Evolutionary conservation across 2,888 invertebrate species (phyloP), one percentile per base, ranked within the genome.

Genomic region (Phortica okadai): DNA sequence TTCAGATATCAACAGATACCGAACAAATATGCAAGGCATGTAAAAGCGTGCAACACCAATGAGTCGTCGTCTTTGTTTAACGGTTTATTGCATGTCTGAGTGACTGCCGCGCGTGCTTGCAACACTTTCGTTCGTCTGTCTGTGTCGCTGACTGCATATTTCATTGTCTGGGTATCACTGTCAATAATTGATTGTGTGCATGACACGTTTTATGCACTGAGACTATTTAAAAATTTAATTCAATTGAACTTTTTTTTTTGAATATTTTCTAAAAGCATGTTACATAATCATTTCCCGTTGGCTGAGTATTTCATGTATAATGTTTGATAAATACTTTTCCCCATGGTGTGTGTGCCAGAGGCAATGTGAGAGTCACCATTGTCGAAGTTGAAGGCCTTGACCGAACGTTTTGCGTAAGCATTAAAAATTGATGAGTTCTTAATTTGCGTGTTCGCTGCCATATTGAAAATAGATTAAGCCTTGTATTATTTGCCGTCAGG

Each of bases 401-500:
- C 10, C 50, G 10, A 50, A 50, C 50, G 8, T 14, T 50, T 78
- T 79, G 83, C 79, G 84, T 80, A 75, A 83, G 87, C 87, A 86
- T 85, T 84, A 88, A 88, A 87, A 88, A 88, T 84, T 87, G 84
- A 88, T 88, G 87, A 84, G 85, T 88, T 87, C 88, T 88, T 88
- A 88, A 88, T 88, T 88, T 88, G 88, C 86, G 86, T 81, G 82
- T 79, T 59, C 42, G 67, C 74, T 82, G 84, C 85, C 86, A 87
- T 88, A 88, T 88, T 87, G 88, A 88, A 88, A 88, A 88, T 87
- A 88, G 88, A 88, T 88, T 88, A 88, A 86, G 87, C 50, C 25
- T 85, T 87, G 86, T 88, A 88, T 88, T 88, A 88, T 88, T 88
- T 83, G 88, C 88, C 86, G 86, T 86, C 88, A 88, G 86, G 87